Evolutionary conservation across 2,113 vertebrate species (phyloP), one percentile per base, ranked within the genome.

Genomic region (Fulmarus glacialis): DNA sequence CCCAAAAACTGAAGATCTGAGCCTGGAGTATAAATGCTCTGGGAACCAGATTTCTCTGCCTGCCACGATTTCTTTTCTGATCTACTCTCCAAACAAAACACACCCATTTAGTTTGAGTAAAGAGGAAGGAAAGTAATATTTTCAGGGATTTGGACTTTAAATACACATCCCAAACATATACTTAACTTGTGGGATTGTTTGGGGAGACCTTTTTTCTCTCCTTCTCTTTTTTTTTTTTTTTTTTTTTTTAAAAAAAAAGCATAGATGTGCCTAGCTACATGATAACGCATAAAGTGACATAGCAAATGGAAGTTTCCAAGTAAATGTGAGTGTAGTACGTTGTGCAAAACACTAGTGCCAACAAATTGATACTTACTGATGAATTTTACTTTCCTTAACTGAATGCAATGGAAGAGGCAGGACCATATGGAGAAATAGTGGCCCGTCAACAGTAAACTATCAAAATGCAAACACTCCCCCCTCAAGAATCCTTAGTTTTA

Each of bases 1-100:
- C 8, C 3, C 7, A 23, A n/a, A 81, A 84, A 6, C 27, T 90
- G 92, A 91, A 97, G 95, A 89, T 97, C 90, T 96, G 72, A 98
- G 60, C n/a, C 74, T 56, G 56, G 45, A 95, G 32, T 71, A 95
- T 40, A 97, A 97, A 96, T 58, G 67, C 12, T 92, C 13, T 93
- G 29, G 60, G 73, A 97, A 66, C 3, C 4, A 87, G 6, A 70
- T 47, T 73, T 83, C 21, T 60, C 22, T 36, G 5, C 6, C 18
- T 4, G 2, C 6, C 11, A 4, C 4, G 4, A 15, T 47, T 93
- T 89, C 14, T 93, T 90, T 71, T 24, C 89, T 93, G 70, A 93
- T 74, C 30, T 86, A 30, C 29, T 52, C 20, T 82, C 3, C 43
- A 93, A 95, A 94, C 4, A 89, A 82, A 87, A n/a, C 21, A 63